Base-by-base conservation (phyloP, 92 coral and sea anemone genomes). In the Paragorgia papillata region DNA sequence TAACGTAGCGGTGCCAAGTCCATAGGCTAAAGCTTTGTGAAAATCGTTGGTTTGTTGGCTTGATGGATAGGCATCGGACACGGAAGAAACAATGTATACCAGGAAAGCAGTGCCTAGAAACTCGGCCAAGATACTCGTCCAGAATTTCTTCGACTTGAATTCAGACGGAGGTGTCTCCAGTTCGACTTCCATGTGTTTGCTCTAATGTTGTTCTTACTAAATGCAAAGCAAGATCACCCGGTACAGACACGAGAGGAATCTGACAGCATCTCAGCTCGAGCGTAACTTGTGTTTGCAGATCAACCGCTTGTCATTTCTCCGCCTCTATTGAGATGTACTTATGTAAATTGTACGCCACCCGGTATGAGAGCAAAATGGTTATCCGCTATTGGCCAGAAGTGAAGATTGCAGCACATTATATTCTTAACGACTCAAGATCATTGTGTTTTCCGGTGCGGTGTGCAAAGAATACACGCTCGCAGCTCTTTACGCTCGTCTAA, bases 21-120 rank as follows among this genome's bases (percentile, higher is more conserved):
- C 98, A 15, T 83, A 89, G 13, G 98, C 88, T 0, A 91, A 53
- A n/a, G 98, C 79, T 53, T 85, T 74, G 35, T 86, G 90, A 2
- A 81, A 80, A n/a, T 91, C 89, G 14, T 27, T 22, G 10, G 55
- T 29, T 34, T 26, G 9, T 32, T 35, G 29, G 27, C 12, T 31
- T 2, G 62, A 17, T 3, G 28, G 28, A 32, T 13, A 25, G 8
- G 17, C 57, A 9, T 31, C 9, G 10, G 77, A 70, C 44, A 53
- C 62, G 21, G 77, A 70, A 9, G 77, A 48, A 2, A 57, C 62
- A 43, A 54, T 28, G 57, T 91, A 94, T 13, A 91, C 97, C 40
- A 94, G 85, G 1, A 91, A 32, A 13, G 83, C 55, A 1, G 97
- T 94, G 33, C 87, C 97, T 3, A 87, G 63, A 48, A 86, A 78